Conservation (phyloP, 2,888 invertebrate genomes). For the Lepidonotus clava region DNA sequence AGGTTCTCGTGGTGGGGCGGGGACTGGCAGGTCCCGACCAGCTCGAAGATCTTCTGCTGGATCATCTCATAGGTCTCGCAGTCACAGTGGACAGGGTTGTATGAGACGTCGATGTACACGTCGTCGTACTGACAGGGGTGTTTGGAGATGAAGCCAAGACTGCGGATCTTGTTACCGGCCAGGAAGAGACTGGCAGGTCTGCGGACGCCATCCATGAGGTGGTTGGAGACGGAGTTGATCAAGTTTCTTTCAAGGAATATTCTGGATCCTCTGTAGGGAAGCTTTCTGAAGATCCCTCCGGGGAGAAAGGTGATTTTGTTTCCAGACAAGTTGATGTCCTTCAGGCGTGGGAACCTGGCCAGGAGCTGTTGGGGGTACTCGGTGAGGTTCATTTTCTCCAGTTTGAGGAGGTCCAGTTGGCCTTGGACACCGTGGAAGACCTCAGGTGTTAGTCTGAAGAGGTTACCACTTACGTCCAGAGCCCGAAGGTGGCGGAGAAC, state of each 20-base stretch:
- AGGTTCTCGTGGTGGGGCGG: conserved; percentile 11
- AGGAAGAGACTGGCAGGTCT: conserved; percentile 25
- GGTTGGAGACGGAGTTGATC: conserved; percentile 17
- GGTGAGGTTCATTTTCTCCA: conserved; percentile 12
- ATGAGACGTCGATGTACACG: neutral
- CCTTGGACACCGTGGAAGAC: conserved; percentile 6
- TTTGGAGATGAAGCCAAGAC: neutral
- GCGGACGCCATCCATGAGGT: conserved; percentile 32
- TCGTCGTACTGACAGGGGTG: conserved; percentile 14
- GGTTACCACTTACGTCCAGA: conserved; percentile 21
- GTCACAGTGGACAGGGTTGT: conserved; percentile 42
- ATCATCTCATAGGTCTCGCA: conserved; percentile 25
- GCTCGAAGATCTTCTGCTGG: conserved; percentile 30
- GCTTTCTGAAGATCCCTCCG: neutral
- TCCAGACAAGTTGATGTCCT: neutral
- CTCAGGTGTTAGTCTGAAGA: neutral
- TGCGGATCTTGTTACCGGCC: neutral
- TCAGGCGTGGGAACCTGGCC: conserved; percentile 6
- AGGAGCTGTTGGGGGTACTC: conserved; percentile 12
- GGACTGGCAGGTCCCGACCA: conserved; percentile 18
- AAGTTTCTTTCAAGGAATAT: neutral
- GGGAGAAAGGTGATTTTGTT: neutral
- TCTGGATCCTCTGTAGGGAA: neutral
- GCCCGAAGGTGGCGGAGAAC: neutral
- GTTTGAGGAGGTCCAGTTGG: neutral